phyloP scores from a whole-genome alignment of 1,140 invertebrate species.

The Spodoptera litura region DNA sequence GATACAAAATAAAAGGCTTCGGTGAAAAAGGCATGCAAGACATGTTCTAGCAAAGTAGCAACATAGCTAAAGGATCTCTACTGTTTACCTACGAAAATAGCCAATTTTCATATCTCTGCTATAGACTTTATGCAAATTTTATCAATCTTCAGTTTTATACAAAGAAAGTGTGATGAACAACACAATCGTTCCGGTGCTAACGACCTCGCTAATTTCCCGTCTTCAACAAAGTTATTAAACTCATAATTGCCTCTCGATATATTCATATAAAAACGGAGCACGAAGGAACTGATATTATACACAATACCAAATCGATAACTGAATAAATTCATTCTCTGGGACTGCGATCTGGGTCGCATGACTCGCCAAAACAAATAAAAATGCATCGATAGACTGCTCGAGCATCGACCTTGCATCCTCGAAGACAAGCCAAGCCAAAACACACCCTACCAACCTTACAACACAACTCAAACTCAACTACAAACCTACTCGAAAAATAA shows the following conservation, averaged over 20 bases:
- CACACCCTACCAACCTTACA: slow-evolving; percentile 49
- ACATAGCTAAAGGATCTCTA: no score
- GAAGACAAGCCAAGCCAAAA: slow-evolving; percentile 58
- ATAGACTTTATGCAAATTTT: neutral
- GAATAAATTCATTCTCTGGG: slow-evolving; percentile 83
- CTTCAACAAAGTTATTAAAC: slow-evolving; percentile 39
- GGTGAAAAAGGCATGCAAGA: no score
- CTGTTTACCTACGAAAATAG: no score
- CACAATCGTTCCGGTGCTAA: neutral
- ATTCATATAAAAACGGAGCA: slow-evolving; percentile 53
- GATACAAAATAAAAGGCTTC: no score
- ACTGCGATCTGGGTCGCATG: slow-evolving; percentile 81
- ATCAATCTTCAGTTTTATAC: neutral
- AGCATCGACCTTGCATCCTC: slow-evolving; percentile 83
- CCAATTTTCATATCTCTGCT: no score
- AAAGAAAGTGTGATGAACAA: neutral
- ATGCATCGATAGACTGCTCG: slow-evolving; percentile 78
- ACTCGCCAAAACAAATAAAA: slow-evolving; percentile 84
- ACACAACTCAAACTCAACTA: slow-evolving; percentile 20
- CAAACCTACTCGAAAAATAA: slow-evolving; percentile 73
- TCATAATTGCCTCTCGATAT: slow-evolving; percentile 30
- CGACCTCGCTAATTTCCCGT: slow-evolving; percentile 41
- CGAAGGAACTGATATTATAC: slow-evolving; percentile 75
- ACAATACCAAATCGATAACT: slow-evolving; percentile 81
- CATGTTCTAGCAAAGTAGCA: no score